Conservation (phyloP, 2,888 invertebrate genomes). For the Nomada ruficornis region DNA sequence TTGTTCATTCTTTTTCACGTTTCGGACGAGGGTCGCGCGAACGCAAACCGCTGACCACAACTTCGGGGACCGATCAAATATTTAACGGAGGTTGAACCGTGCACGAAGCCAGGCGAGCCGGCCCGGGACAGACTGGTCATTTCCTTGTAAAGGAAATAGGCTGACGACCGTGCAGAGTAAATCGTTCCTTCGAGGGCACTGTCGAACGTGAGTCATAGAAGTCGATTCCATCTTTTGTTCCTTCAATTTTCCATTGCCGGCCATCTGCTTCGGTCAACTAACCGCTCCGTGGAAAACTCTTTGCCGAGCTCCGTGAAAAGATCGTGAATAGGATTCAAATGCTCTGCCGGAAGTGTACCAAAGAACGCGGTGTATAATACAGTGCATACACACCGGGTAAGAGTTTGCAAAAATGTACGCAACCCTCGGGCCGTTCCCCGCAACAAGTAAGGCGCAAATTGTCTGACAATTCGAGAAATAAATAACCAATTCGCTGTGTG, state of each 20-base stretch:
- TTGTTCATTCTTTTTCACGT: slow-evolving; percentile 10
- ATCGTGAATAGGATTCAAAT: no score
- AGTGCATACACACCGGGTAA: no score
- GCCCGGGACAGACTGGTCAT: slow-evolving; percentile 33
- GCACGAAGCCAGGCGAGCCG: background rate
- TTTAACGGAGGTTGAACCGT: slow-evolving; percentile 38
- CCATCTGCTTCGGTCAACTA: no score
- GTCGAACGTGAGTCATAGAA: slow-evolving; percentile 1
- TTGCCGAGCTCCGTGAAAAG: no score
- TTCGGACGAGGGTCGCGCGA: background rate
- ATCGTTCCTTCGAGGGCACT: slow-evolving; percentile 6
- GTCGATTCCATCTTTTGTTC: background rate
- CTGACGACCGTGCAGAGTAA: background rate
- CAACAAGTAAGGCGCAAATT: background rate
- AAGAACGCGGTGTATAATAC: no score
- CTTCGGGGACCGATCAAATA: slow-evolving; percentile 52
- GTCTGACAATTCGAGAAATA: background rate
- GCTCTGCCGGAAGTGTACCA: no score
- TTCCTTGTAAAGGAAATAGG: slow-evolving; percentile 43
- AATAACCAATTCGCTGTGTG: no score
- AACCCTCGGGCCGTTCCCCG: no score
- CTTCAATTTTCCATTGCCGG: no score
- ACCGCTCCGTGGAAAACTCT: no score
- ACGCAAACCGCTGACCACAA: slow-evolving; percentile 34
- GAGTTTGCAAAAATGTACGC: no score